Evolutionary conservation across 37 sponge, comb jelly and placozoan genomes (phyloP), one percentile per base, ranked within the genome.

Genomic region (Cladorhizidae sp.): DNA sequence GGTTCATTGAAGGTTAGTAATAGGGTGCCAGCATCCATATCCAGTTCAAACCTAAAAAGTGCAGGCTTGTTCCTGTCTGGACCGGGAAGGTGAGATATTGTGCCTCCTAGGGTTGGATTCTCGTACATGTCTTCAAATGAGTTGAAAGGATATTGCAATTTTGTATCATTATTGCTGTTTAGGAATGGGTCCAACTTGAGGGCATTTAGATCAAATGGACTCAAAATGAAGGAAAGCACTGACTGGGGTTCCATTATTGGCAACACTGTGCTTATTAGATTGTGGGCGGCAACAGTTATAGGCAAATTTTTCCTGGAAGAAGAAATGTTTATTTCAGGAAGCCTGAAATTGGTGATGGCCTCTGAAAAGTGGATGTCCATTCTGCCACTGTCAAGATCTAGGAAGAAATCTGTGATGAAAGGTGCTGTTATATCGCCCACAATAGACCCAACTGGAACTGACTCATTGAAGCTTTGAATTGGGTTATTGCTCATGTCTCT

Each of bases 1-100:
- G 88, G 87, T 54, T 92, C 93, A 70, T 90, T 89, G 82, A 95
- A 95, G 21, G 69, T 75, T 22, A 95, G 81, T 8, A 74, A 75
- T 15, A 95, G 77, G 8, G 20, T 50, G 64, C 80, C 88, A n/a
- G 70, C 31, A 51, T 92, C 54, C 57, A 95, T 70, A 51, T 95
- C 87, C 23, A 95, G 57, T 37, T 80, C 82, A 74, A 95, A 95
- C 21, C 35, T 26, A 1, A 64, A 49, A 21, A 92, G 63, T 41
- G 35, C 18, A 32, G 93, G 96, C 8, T 82, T 83, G 50, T 68
- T 90, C 0, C 62, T 68, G 65, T 95, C 93, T 18, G 77, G 73
- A 15, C 69, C 58, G 39, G 72, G 85, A 50, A 75, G 64, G 3
- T 75, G 89, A 23, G 64, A 18, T 20, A 79, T 23, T 17, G 7